phyloP scores from a whole-genome alignment of 2,888 invertebrate genomes.

The Epinotia demarniana region DNA sequence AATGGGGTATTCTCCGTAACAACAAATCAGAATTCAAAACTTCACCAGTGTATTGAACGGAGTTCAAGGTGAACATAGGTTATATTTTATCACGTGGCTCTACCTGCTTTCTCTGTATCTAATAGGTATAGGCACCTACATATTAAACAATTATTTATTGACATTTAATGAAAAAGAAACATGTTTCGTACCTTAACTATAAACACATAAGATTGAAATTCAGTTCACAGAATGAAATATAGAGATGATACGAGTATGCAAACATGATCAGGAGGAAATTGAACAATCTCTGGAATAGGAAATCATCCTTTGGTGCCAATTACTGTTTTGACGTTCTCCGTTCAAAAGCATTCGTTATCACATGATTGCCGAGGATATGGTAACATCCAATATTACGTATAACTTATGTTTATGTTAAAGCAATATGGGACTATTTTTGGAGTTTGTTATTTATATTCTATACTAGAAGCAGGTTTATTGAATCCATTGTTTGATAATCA shows the following conservation, averaged over 20 bases:
- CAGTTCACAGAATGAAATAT: conserved; percentile 33
- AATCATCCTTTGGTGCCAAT: conserved; percentile 71
- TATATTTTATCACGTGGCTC: no score
- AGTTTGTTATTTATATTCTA: no score
- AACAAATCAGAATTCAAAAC: no score
- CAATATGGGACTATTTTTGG: not conserved
- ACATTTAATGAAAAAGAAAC: not conserved
- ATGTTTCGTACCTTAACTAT: not conserved
- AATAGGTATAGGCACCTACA: no score
- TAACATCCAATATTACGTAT: not conserved
- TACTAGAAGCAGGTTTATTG: no score
- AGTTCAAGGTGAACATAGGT: no score
- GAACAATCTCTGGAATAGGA: conserved; percentile 71
- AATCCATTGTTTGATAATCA: no score
- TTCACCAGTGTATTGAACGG: no score
- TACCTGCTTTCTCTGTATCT: no score
- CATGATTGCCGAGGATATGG: not conserved
- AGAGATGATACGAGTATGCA: conserved; percentile 53
- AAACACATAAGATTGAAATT: conserved; percentile 2
- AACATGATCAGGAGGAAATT: conserved; percentile 67
- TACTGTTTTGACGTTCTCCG: conserved; percentile 59
- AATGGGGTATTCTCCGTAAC: no score
- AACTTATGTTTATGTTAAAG: not conserved
- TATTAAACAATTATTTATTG: no score
- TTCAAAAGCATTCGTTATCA: conserved; percentile 30